These are phyloP conservation scores for Coregonus ussuriensis DNA, from an alignment of 2,797 vertebrate genomes.

Conservation along the genomic window DNA sequence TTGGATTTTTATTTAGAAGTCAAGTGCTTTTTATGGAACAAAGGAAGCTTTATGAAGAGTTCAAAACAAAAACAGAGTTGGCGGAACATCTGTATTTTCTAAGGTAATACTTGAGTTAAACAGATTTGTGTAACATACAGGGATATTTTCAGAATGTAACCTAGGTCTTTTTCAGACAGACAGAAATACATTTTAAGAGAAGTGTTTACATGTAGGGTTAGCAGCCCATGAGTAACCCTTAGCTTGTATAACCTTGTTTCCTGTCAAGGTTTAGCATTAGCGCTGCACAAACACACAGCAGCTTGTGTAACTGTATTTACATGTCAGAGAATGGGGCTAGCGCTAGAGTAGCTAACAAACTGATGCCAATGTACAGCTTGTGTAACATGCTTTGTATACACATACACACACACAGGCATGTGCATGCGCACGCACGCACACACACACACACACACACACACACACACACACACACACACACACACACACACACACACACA, in stretches of 20 bases:
- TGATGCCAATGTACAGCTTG: background rate
- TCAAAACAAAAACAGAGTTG: background rate
- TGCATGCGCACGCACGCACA: background rate
- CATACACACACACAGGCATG: background rate
- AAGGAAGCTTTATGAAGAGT: background rate
- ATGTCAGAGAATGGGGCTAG: slow-evolving; percentile 54
- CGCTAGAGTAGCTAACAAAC: slow-evolving; percentile 40
- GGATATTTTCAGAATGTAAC: background rate
- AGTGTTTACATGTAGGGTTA: slow-evolving; percentile 22
- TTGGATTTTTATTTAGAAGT: background rate
- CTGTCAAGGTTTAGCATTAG: slow-evolving; percentile 15
- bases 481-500: too few relatives aligned
- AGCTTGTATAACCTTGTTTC: slow-evolving; percentile 32
- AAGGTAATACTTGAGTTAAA: background rate
- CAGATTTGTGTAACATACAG: background rate
- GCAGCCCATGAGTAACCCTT: slow-evolving; percentile 14
- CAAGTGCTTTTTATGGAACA: background rate
- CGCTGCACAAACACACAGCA: slow-evolving; percentile 16
- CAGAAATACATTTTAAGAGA: background rate
- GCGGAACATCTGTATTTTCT: background rate
- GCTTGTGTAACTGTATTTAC: slow-evolving; percentile 74
- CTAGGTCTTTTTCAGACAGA: background rate
- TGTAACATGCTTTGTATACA: background rate
- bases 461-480: background rate
- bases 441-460: background rate